A percentile compares a stretch with the other conserved stretches of the same genome.
phyloP scores from a whole-genome alignment of 2,888 invertebrate genomes.

The Tipula helvola region DNA sequence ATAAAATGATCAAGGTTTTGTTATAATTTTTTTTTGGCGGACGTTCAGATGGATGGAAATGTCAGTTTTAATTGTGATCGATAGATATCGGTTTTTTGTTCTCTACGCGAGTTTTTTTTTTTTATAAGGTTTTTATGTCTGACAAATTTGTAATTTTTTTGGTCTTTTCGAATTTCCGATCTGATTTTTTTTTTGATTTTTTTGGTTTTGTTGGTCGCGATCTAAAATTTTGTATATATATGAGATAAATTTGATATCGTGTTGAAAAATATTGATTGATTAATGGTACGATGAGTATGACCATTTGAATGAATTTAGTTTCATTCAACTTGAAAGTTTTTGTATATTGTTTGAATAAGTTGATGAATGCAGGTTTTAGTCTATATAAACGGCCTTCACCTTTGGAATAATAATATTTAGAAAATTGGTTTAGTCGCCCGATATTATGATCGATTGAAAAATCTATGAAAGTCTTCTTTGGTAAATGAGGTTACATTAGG shows the following conservation, averaged over 20 bases:
- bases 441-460: neutral
- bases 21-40: constrained; percentile 6
- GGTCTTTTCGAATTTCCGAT: neutral
- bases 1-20: constrained; percentile 6
- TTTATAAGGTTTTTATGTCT: neutral
- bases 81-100: neutral
- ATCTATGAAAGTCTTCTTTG: neutral
- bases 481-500: too few species aligned
- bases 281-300: neutral
- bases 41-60: constrained; percentile 9
- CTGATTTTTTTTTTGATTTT: neutral
- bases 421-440: too few species aligned
- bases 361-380: neutral
- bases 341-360: neutral
- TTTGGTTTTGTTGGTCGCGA: neutral
- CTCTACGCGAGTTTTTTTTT: neutral
- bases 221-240: neutral
- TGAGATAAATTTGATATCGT: neutral
- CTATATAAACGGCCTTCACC: neutral
- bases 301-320: neutral
- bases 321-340: neutral
- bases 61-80: constrained; percentile 9
- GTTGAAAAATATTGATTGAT: neutral
- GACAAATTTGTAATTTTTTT: neutral
- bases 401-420: neutral